Evolutionary conservation across 2,113 vertebrate genomes (phyloP), one percentile per base, ranked within the genome.

Genomic region (Peromyscus maniculatus): DNA sequence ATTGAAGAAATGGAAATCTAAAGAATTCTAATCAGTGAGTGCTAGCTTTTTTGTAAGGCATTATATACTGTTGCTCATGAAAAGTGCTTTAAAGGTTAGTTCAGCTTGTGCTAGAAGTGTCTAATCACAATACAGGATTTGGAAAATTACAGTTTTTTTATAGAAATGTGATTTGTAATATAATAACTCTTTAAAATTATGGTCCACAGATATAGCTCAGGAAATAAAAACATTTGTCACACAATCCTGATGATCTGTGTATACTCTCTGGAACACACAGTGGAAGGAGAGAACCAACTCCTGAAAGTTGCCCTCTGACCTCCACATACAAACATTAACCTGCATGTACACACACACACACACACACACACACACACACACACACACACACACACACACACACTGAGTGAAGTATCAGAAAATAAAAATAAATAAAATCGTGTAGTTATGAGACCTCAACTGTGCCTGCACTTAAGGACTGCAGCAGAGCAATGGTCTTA

Each of bases 131-230:
- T 7, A 67, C 46, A 21, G 78, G 28, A 83, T 77, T 62, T 31
- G 67, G n/a, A 49, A 71, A 86, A 83, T 39, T 79, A 86, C 91
- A 15, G 31, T 80, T 21, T 43, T 49, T 64, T 82, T 97, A 77
- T 93, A 24, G 16, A 16, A 4, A 71, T 5, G 3, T 79, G 10
- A 69, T 88, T 77, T 66, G 4, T 78, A 87, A 87, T 21, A 89
- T 91, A 89, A 28, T 79, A 93, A 13, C 19, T 75, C 82, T 26
- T 28, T 67, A 87, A 86, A 86, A 49, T 33, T 87, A 49, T 67
- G 13, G 15, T 21, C 6, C 43, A 66, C 26, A 46, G 16, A 33
- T 46, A 31, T 21, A 46, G 39, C 26, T 46, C 83, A 86, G 16
- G 4, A 66, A 64, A 7, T 31, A 86, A 66, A 59, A 46, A 5